Conservation (phyloP, 2,113 vertebrate species). For the Aegotheles bennettii region DNA sequence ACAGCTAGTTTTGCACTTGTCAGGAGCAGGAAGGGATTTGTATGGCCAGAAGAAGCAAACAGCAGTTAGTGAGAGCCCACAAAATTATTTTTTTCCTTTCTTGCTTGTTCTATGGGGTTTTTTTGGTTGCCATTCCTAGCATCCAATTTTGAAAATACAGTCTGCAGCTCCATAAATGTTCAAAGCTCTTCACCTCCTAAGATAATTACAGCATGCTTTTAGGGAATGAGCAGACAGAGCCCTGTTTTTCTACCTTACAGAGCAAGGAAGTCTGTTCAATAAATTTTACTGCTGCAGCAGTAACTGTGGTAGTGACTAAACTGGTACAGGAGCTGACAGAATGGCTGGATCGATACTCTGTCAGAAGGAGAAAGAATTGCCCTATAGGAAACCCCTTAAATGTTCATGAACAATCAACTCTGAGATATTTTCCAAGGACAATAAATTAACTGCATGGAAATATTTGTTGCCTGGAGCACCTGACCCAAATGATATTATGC, state of each 20-base stretch:
- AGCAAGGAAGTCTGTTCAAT: not conserved
- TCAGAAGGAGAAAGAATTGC: not conserved
- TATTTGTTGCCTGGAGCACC: not conserved
- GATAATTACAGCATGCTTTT: not conserved
- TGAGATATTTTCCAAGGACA: not conserved
- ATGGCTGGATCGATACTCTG: not conserved
- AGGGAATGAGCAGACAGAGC: not conserved
- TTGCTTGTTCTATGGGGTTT: not conserved
- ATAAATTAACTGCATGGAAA: not conserved
- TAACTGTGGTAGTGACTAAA: constrained; percentile 24
- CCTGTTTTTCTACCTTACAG: not conserved
- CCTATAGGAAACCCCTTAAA: not conserved
- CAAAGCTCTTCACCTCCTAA: not conserved
- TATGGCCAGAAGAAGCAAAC: not conserved
- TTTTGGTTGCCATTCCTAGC: not conserved
- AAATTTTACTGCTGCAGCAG: constrained; percentile 14
- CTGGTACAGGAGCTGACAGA: not conserved
- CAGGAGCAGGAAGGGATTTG: not conserved
- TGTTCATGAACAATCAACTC: not conserved
- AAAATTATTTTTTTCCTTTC: not conserved
- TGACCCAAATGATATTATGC: not conserved
- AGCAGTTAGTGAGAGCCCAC: not conserved
- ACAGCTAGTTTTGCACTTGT: not conserved
- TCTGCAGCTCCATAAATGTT: not conserved
- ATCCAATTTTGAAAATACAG: not conserved